Evolutionary conservation across 2,888 invertebrate genomes (phyloP), one percentile per base, ranked within the genome.

Genomic region (Caenorhabditis sp.): DNA sequence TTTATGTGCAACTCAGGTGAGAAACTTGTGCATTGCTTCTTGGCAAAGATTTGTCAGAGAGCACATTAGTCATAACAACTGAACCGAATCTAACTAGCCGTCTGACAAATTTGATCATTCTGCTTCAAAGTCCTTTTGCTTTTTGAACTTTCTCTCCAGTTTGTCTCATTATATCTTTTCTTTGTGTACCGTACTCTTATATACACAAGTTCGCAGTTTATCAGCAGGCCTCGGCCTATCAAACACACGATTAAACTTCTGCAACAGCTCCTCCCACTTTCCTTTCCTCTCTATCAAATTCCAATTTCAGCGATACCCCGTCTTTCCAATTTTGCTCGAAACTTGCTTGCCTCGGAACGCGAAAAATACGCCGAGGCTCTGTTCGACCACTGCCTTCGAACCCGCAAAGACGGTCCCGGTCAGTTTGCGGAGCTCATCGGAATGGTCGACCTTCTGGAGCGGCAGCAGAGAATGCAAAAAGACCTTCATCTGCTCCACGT

Each of bases 391-490:
- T 76, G 76, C 15, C 60, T 76, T 32, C 60, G 68, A 51, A 68
- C 51, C 35, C 56, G 67, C 15, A 60, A 35, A 20, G 61, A 76
- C 68, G 76, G 76, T 32, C 68, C 68, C 15, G 61, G 44, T 32
- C 76, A 68, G 67, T 76, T 44, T 50, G 68, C 76, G 20, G 76
- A 67, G 40, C 40, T 76, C 22, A 53, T 76, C 44, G 76, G 67
- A 55, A 68, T 76, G 51, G 61, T 68, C 44, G 76, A 76, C 53
- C 61, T 76, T 6, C 61, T 76, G 44, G 76, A 76, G 61, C 51
- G 68, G 18, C 67, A 67, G 44, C 76, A 76, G 32, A 50, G 68
- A 53, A 76, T 76, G 51, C 76, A 76, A 28, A 76, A 76, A 55
- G 68, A 76, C 35, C 26, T 76, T 18, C 76, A 76, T 40, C 51